Evolutionary conservation across 92 coral and sea anemone species (phyloP), one percentile per base, ranked within the genome.

Genomic region (Pocillopora grandis): DNA sequence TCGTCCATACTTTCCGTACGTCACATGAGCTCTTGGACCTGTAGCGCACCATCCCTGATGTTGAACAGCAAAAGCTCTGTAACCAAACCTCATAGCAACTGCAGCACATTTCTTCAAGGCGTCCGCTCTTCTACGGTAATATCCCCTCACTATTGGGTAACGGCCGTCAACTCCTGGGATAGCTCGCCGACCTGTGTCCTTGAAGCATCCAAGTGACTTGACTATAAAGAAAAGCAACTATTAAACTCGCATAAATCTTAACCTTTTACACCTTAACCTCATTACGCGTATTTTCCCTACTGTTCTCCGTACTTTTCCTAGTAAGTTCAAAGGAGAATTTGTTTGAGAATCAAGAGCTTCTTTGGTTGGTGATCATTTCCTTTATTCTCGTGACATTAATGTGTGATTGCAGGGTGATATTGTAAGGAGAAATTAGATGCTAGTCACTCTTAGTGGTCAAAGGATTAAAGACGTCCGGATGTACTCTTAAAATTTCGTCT

Each of bases 11-110:
- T 33, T 82, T 66, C 73, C 27, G 83, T 87, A 87, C 2, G 90
- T 87, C 37, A 76, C 42, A 73, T 76, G 84, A 35, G 90, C 90
- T 58, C 66, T 67, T 3, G 87, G 84, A n/a, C 90, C 90, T n/a
- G 90, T 76, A 18, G 80, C 78, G 12, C 90, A 87, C 72, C 75
- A 62, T 20, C 90, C 90, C 23, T 80, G 82, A 33, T 87, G 67
- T 61, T 87, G 90, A 9, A 87, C 21, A 10, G 83, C 90, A 69
- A 82, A 87, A 14, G 49, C 83, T 61, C 1, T 14, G 75, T 49
- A 21, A 20, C 84, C 64, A 10, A 11, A 17, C 68, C 19, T 80
- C 19, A 67, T 12, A 18, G 84, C 84, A 1, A 66, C 75, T 2
- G 62, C 16, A 35, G 76, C 76, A 66, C 84, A 80, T 56, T 80